Percentiles rank a stretch among this genome's conserved stretches.
Conservation (phyloP, 2,888 invertebrate species). For the Ditylenchus weischeri region DNA sequence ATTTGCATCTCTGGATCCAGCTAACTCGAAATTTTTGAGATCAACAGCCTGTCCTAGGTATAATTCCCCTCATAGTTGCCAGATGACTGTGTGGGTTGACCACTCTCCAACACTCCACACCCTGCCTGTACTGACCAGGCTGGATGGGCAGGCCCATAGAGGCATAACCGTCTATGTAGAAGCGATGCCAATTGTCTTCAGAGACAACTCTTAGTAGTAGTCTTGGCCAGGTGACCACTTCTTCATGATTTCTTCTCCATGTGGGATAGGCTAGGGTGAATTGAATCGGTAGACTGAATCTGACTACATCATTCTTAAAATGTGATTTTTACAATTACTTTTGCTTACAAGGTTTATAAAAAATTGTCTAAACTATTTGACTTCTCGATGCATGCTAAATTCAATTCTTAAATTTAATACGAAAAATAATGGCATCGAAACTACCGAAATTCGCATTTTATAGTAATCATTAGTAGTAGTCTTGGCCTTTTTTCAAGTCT, state of each 20-base stretch:
- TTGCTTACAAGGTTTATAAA: neutral
- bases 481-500: no score
- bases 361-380: no score
- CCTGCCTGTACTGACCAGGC: conserved; percentile 7
- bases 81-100: conserved; percentile 20
- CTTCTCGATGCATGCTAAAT: no score
- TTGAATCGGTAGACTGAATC: conserved; percentile 31
- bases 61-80: conserved; percentile 27
- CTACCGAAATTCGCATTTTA: no score
- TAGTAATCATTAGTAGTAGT: no score
- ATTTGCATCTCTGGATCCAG: conserved; percentile 14
- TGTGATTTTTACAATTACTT: neutral
- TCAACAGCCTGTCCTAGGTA: conserved; percentile 38
- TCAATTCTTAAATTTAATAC: no score
- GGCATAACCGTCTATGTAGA: conserved; percentile 32
- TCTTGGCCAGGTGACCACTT: conserved; percentile 29
- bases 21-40: conserved; percentile 15
- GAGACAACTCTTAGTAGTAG: conserved; percentile 31
- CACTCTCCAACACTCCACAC: conserved; percentile 32
- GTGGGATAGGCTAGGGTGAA: conserved; percentile 17
- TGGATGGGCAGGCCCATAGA: conserved; percentile 21
- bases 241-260: neutral
- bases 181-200: conserved; percentile 34
- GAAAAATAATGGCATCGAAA: no score
- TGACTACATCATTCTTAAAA: conserved; percentile 24